Conservation (phyloP, 2,888 invertebrate species). For the Drosophila hamatofila region DNA sequence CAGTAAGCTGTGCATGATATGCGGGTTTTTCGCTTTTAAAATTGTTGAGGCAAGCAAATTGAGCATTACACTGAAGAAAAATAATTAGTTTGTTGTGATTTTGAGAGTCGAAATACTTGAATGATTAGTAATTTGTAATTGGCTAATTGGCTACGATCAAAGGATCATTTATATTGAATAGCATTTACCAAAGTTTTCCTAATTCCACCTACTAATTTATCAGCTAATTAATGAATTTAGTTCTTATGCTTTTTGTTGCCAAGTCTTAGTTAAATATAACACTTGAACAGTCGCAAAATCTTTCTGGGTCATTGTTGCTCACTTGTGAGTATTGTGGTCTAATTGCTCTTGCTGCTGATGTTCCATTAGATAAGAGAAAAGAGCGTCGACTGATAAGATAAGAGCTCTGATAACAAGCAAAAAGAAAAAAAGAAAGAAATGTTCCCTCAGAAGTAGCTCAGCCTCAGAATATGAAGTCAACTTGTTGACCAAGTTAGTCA, state of each 20-base stretch:
- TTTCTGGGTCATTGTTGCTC: slow-evolving; percentile 64
- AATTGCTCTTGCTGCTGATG: slow-evolving; percentile 32
- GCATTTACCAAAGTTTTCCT: neutral
- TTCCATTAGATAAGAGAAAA: slow-evolving; percentile 31
- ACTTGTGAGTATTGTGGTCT: slow-evolving; percentile 40
- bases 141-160: neutral
- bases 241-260: slow-evolving; percentile 30
- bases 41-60: slow-evolving; percentile 15
- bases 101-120: neutral
- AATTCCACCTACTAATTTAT: slow-evolving; percentile 14
- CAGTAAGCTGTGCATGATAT: slow-evolving; percentile 45
- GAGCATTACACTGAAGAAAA: slow-evolving; percentile 41
- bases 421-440: neutral
- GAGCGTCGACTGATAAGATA: slow-evolving; percentile 49
- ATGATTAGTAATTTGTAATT: neutral
- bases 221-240: slow-evolving; percentile 46
- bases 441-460: slow-evolving; percentile 7
- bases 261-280: slow-evolving; percentile 49
- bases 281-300: slow-evolving; percentile 55
- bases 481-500: slow-evolving; percentile 51
- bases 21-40: slow-evolving; percentile 7
- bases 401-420: slow-evolving; percentile 28
- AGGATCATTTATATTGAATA: neutral
- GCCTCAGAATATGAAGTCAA: slow-evolving; percentile 11
- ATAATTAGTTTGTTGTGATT: neutral